These are phyloP conservation scores for Drosophila ananassae DNA, from an alignment of 1,140 invertebrate species.

Conservation along the genomic window DNA sequence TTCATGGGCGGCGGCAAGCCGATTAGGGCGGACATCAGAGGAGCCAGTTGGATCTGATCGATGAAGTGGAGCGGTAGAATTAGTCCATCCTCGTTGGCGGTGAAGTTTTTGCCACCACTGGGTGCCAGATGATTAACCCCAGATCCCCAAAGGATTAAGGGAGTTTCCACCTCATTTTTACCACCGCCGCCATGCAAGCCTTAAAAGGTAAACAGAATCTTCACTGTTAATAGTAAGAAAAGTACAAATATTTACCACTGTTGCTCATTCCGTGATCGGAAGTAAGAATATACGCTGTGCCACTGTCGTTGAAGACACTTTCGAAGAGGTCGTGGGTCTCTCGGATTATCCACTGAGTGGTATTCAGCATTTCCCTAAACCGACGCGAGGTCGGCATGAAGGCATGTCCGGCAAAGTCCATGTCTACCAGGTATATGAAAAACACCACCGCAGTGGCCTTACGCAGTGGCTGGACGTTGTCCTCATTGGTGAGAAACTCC, in stretches of 20 bases:
- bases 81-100: slow-evolving; percentile 3
- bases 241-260: neutral
- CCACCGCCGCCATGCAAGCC: slow-evolving; percentile 92
- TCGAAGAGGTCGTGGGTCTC: slow-evolving; percentile 89
- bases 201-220: slow-evolving; percentile 4
- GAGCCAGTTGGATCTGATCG: slow-evolving; percentile 23
- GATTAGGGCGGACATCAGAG: slow-evolving; percentile 76
- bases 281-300: slow-evolving; percentile 89
- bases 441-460: slow-evolving; percentile 89
- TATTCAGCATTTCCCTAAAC: slow-evolving; percentile 91
- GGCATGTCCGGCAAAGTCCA: slow-evolving; percentile 88
- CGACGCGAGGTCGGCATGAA: slow-evolving; percentile 93
- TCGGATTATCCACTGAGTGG: slow-evolving; percentile 91
- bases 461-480: slow-evolving; percentile 80
- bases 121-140: slow-evolving; percentile 7
- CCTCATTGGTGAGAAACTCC: slow-evolving; percentile 86
- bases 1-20: slow-evolving; percentile 30
- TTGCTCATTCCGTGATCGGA: slow-evolving; percentile 89
- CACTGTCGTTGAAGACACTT: slow-evolving; percentile 89
- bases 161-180: slow-evolving; percentile 11
- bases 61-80: slow-evolving; percentile 4
- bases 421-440: slow-evolving; percentile 96
- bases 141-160: slow-evolving; percentile 31
- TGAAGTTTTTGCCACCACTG: neutral
- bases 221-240: too few species aligned